A percentile compares a stretch with the other conserved stretches of the same genome.
phyloP scores from a whole-genome alignment of 2,888 invertebrate species.

The Antheraea assamensis region DNA sequence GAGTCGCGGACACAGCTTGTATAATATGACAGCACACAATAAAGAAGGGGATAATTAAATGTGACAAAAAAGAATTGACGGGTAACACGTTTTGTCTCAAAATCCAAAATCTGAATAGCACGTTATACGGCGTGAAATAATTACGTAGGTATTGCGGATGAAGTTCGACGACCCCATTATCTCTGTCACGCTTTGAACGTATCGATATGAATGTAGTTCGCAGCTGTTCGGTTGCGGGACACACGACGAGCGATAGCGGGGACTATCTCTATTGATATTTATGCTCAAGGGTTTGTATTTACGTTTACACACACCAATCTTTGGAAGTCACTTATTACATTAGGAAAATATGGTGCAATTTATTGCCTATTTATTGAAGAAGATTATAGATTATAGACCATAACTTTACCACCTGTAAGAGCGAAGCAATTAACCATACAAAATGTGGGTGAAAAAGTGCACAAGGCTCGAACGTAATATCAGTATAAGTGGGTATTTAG shows the following conservation, averaged over 20 bases:
- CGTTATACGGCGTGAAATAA: conserved; percentile 25
- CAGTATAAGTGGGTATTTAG: too few species aligned
- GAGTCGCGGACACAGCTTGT: too few species aligned
- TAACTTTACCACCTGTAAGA: too few species aligned
- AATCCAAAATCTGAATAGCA: background rate
- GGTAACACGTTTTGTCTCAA: background rate
- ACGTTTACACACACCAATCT: too few species aligned
- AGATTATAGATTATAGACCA: too few species aligned
- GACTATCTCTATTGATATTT: background rate
- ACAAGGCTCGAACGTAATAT: too few species aligned
- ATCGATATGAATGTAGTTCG: conserved; percentile 46
- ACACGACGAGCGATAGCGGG: conserved; percentile 20
- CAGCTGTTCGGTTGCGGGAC: conserved; percentile 46
- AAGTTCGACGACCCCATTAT: conserved; percentile 60
- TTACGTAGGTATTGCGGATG: conserved; percentile 39
- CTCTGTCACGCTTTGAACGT: conserved; percentile 48
- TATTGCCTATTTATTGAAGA: too few species aligned
- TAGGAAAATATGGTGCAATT: too few species aligned
- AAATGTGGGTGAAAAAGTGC: too few species aligned
- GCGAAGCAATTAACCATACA: too few species aligned
- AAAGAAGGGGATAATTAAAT: background rate
- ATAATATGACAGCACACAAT: background rate
- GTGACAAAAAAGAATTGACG: background rate
- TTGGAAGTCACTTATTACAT: too few species aligned
- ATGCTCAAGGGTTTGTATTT: too few species aligned